Evolutionary conservation across 2,888 invertebrate genomes (phyloP).

Genomic region (Metallyticus violacea): DNA sequence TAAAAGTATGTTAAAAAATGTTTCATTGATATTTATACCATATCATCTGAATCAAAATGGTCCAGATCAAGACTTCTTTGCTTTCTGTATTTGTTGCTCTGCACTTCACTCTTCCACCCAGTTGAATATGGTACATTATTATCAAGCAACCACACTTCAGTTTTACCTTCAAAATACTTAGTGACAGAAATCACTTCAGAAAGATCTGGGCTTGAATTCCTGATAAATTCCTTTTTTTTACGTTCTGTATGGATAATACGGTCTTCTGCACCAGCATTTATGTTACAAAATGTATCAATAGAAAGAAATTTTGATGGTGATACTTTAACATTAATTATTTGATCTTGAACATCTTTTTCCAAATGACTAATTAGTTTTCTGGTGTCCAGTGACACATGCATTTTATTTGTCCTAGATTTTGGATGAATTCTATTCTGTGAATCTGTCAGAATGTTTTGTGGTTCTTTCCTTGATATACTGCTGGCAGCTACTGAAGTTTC

Average conservation of each 20-base stretch:
- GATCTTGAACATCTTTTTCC: not conserved
- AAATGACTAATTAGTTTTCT: not conserved
- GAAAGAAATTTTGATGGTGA: not conserved
- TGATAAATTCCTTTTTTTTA: not conserved
- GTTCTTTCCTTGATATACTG: not conserved
- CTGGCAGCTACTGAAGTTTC: not conserved
- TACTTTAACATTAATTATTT: not conserved
- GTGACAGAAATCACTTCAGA: not conserved
- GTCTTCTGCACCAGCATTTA: not conserved
- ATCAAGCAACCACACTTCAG: not conserved
- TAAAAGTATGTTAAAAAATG: not conserved
- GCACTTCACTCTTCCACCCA: not conserved
- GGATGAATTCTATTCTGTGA: not conserved
- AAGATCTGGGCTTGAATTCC: not conserved
- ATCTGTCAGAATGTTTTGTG: too few relatives aligned
- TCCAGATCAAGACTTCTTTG: not conserved
- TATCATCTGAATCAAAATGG: not conserved
- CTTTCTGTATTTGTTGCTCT: not conserved
- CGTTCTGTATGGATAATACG: not conserved
- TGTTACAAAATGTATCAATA: not conserved
- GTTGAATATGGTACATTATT: not conserved
- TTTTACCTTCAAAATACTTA: not conserved
- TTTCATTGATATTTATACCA: too few relatives aligned
- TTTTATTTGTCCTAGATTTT: not conserved
- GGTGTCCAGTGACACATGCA: not conserved